Base-by-base conservation (phyloP, 2,113 vertebrate species). In the Lethenteron reissneri region DNA sequence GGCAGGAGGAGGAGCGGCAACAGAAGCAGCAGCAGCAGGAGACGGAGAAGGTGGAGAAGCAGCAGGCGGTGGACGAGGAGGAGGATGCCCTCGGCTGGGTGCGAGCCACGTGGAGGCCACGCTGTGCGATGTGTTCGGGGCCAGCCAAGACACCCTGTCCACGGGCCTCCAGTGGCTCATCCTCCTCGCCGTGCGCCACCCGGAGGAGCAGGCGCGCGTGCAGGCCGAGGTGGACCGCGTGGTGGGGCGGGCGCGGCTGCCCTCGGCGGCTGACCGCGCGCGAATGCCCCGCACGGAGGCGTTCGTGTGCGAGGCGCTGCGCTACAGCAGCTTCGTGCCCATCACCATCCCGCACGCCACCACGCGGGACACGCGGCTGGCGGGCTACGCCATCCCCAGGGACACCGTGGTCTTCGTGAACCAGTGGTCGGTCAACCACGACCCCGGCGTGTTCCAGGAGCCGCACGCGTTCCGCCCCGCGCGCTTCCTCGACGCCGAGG, bases 361-460 rank as follows among this genome's bases (percentile, higher is more conserved):
- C 71, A 88, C 85, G 1, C 75, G 82, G 0, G 83, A 87, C 1
- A 85, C 87, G 71, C 81, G 81, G 9, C 82, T 90, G 1, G 81
- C 83, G 19, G 86, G 85, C 71, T 80, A 86, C 75, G 79, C 78
- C 81, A 86, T 90, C 77, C 85, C 85, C 72, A 83, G 84, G 75
- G 83, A 85, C 80, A 89, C 85, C 0, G 84, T 88, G 59, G 81
- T 88, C 71, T 90, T 90, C 76, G 76, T 90, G 76, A 89, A 90
- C 76, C 87, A 90, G 78, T 88, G 86, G 85, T 89, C 86, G 0
- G 86, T 86, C 76, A 90, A 90, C 77, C 84, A 88, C 0, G 86
- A 90, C 76, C 58, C 77, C 3, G 41, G 74, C 71, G 86, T 83
- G 74, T 90, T 87, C 86, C 81, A 78, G 4, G 82, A 89, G 57